A percentile compares a stretch with the other conserved stretches of the same genome.
phyloP scores from a whole-genome alignment of 2,113 vertebrate genomes.

The Onychorhynchus coronatus region DNA sequence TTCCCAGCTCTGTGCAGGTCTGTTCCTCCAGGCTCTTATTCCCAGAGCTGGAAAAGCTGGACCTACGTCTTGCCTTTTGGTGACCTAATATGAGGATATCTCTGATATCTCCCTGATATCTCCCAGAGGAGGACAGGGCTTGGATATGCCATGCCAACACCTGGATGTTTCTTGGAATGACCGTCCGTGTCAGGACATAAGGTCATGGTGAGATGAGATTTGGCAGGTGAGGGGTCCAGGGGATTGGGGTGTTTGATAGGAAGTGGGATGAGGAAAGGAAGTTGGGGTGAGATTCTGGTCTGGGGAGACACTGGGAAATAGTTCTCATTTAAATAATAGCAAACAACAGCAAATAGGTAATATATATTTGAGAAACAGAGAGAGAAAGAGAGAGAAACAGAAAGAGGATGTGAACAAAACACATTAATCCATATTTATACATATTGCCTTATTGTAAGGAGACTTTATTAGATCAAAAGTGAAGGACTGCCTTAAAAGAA shows the following conservation, averaged over 20 bases:
- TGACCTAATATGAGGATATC: neutral
- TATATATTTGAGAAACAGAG: neutral
- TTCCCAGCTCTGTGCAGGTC: neutral
- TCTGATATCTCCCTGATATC: too few relatives aligned
- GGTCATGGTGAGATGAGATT: neutral
- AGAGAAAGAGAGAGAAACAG: neutral
- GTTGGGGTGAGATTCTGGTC: neutral
- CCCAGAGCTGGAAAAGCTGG: neutral
- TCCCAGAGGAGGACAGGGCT: neutral
- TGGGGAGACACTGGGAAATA: neutral
- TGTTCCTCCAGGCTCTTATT: neutral
- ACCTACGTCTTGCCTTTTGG: neutral
- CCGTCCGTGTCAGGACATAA: neutral
- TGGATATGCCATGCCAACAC: neutral
- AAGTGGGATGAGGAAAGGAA: neutral
- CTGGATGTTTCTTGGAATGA: neutral
- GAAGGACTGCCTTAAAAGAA: neutral
- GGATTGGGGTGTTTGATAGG: neutral
- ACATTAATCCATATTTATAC: neutral
- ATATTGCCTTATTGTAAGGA: neutral
- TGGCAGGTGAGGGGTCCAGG: neutral
- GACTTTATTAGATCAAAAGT: neutral
- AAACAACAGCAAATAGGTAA: neutral
- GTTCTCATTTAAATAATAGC: neutral
- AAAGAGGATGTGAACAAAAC: neutral